Base-by-base conservation (phyloP, 1,140 invertebrate genomes). In the Aricia agestis region DNA sequence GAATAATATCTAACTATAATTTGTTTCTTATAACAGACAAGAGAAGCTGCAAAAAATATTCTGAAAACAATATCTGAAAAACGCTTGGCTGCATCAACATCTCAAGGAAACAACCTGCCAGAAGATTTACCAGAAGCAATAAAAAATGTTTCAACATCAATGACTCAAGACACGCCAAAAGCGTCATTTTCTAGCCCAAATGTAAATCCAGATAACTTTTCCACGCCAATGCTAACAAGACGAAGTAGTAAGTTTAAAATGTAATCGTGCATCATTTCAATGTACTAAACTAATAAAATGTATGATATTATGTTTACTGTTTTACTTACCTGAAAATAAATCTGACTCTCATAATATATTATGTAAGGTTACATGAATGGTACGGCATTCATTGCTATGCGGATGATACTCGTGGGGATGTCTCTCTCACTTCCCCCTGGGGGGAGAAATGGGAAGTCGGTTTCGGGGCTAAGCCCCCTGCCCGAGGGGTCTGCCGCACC, bases 41-140 rank as follows among this genome's bases (percentile, higher is more conserved):
- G 97, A 91, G 97, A 98, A 90, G 97, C 97, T 86, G 98, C 96
- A 0, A 98, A 98, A 89, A 95, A 95, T 1, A 92, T 98, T 68
- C 85, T 99, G 0, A 95, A 96, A 87, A 95, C 95, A 0, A 98
- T 99, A 84, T 90, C 92, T 11, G 90, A 92, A 65, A 91, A 86
- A 73, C 82, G 90, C 25, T 76, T 85, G 19, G 72, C 81, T 32
- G 77, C 82, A 31, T 79, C 82, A 18, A 81, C 79, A 1, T 81
- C 80, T 6, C 80, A 67, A 72, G 74, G 77, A 5, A 66, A 76
- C 0, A 80, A 74, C 66, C 66, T 83, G 15, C 84, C 85, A 1
- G 84, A 88, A 36, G 86, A 91, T 25, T 68, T 87, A 25, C 86
- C 87, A 15, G 88, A 91, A 42, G 83, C 83, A 17, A 84, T 88